phyloP scores from a whole-genome alignment of 2,888 invertebrate genomes.

The Hyposoter didymator region DNA sequence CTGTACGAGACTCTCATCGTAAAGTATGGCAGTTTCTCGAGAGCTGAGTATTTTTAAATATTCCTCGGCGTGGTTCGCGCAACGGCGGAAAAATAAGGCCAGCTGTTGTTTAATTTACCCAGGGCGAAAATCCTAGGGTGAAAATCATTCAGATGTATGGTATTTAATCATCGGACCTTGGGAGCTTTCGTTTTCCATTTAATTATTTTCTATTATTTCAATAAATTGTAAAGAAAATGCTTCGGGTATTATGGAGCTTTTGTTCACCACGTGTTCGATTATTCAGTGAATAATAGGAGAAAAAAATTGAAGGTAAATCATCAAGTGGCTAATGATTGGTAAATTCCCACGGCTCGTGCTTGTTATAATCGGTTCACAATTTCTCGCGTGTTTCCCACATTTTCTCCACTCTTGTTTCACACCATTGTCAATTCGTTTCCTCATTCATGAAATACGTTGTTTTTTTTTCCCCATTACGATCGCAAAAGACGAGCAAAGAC shows the following conservation, averaged over 20 bases:
- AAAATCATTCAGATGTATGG: neutral
- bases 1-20: neutral
- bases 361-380: neutral
- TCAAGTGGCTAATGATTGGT: neutral
- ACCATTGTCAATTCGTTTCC: conserved; percentile 10
- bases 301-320: neutral
- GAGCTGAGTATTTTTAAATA: neutral
- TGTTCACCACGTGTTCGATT: neutral
- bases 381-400: neutral
- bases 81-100: neutral
- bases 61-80: neutral
- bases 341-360: neutral
- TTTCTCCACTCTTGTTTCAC: neutral
- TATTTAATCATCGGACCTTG: neutral
- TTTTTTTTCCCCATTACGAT: conserved; percentile 13
- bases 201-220: neutral
- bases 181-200: neutral
- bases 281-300: neutral
- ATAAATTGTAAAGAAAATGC: neutral
- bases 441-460: neutral
- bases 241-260: neutral
- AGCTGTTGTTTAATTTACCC: neutral
- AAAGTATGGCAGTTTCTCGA: neutral
- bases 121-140: no score
- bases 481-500: neutral